Base-by-base conservation (phyloP, 2,797 vertebrate species). In the Knipowitschia caucasica region DNA sequence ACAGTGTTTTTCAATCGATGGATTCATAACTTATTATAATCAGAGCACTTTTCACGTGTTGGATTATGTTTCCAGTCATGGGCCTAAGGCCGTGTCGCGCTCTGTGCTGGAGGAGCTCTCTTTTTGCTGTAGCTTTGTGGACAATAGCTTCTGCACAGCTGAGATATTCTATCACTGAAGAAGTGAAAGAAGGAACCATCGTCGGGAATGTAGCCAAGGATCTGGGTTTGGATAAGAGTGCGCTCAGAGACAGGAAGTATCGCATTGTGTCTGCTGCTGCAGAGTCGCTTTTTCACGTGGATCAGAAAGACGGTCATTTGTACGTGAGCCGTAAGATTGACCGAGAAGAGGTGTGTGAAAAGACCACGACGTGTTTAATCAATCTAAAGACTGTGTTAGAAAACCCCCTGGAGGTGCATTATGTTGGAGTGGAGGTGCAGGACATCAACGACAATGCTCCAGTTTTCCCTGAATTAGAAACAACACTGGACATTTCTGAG, bases 131-230 rank as follows among this genome's bases (percentile, higher is more conserved):
- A 8, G 6, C 30, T 17, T 11, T 18, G 11, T 12, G 45, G 69
- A 25, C 43, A 15, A 7, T 8, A 10, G 66, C 17, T 78, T 78
- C n/a, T 1, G 87, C 86, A 44, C 91, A 89, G 57, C 78, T 92
- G 20, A 85, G 84, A 68, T 94, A 92, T 70, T 84, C 86, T 0
- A 65, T 93, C 67, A 68, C 71, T 10, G 91, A 93, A 66, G 91
- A 92, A 55, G 64, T 80, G 17, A 86, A 81, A 44, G 65, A 68
- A 20, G 91, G 86, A 43, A 79, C 82, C 4, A 23, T 85, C 43
- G 86, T 92, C 47, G 90, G 90, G 33, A 91, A 91, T 64, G 54
- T 91, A 1, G 90, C 88, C 12, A 90, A 85, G 4, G 90, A 93
- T 78, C 64, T 93, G 24, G 89, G 88, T 59, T 38, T 92, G 55